These are phyloP conservation scores for Gadopsis bispinosus DNA, from an alignment of 2,797 vertebrate genomes.

Conservation along the genomic window DNA sequence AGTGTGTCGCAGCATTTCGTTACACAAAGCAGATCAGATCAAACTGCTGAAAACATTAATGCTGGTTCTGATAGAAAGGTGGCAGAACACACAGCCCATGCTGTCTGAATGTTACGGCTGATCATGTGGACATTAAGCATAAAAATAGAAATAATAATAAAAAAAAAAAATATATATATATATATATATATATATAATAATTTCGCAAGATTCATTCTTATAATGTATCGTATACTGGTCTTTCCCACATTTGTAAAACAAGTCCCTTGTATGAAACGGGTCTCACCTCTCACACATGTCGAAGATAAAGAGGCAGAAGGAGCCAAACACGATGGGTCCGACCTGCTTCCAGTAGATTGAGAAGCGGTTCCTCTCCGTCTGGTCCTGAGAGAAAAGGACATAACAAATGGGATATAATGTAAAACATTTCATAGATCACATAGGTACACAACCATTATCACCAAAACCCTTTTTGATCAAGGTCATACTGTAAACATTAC, in stretches of 20 bases:
- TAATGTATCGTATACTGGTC: not conserved
- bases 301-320: constrained; percentile 97
- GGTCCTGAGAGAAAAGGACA: constrained; percentile 86
- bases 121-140: not conserved
- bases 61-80: too few species aligned
- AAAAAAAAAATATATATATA: too few species aligned
- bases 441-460: not conserved
- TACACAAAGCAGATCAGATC: not conserved
- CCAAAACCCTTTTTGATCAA: too few species aligned
- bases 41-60: too few species aligned
- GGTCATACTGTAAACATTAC: not conserved
- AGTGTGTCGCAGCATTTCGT: constrained; percentile 1
- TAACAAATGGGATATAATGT: not conserved
- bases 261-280: not conserved
- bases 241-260: not conserved
- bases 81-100: not conserved
- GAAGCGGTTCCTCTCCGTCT: constrained; percentile 93
- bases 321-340: constrained; percentile 94
- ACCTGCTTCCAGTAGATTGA: constrained; percentile 98
- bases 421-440: not conserved
- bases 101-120: too few species aligned
- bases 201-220: not conserved
- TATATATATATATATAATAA: not conserved
- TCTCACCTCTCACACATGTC: constrained; percentile 98
- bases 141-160: not conserved